phyloP scores from a whole-genome alignment of 2,888 invertebrate species.

The Drosophila macrospina region DNA sequence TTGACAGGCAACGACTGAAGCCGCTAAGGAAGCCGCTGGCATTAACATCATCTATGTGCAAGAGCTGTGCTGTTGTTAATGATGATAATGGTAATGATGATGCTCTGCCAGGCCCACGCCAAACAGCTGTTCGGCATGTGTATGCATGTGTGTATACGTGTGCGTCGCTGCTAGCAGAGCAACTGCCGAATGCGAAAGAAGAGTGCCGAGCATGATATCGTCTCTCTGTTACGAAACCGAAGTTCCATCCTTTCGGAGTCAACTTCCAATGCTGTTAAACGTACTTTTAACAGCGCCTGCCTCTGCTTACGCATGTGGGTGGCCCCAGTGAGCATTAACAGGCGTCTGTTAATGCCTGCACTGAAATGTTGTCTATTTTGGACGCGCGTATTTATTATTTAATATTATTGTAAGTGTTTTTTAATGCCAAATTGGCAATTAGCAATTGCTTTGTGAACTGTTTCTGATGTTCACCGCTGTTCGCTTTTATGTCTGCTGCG shows the following conservation, averaged over 20 bases:
- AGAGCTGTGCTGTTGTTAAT: constrained; percentile 43
- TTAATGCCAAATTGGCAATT: constrained; percentile 35
- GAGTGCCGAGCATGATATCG: constrained; percentile 17
- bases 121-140: constrained; percentile 54
- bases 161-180: constrained; percentile 5
- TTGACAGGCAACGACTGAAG: constrained; percentile 81
- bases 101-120: constrained; percentile 56
- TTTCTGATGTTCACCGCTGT: constrained; percentile 49
- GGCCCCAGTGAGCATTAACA: constrained; percentile 8
- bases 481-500: constrained; percentile 66
- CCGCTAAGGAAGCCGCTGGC: constrained; percentile 71
- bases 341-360: constrained; percentile 17
- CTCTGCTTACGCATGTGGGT: constrained; percentile 6
- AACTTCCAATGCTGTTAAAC: constrained; percentile 53
- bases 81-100: constrained; percentile 56
- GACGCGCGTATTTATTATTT: constrained; percentile 31
- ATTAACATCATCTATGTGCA: constrained; percentile 64
- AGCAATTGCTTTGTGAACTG: constrained; percentile 30
- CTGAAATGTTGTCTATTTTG: constrained; percentile 6
- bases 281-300: constrained; percentile 18
- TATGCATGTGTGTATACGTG: not conserved
- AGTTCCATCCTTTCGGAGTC: constrained; percentile 42
- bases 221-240: constrained; percentile 25
- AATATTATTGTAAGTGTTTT: constrained; percentile 48
- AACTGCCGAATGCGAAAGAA: not conserved